Percentiles rank a stretch among this genome's conserved stretches.
phyloP scores from a whole-genome alignment of 1,140 invertebrate species.

The Whitmania pigra region DNA sequence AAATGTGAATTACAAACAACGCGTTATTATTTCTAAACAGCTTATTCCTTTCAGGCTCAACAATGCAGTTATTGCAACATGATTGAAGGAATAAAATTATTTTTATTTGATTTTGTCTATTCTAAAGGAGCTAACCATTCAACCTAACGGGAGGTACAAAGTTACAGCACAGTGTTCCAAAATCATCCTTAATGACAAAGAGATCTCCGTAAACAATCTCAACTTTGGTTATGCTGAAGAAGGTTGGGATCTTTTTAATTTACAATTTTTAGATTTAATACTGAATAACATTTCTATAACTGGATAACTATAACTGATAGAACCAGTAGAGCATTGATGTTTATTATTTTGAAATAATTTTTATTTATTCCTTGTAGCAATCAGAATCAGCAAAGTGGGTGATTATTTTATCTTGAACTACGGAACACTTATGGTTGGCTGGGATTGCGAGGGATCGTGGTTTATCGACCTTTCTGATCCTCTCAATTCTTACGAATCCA shows the following conservation, averaged over 20 bases:
- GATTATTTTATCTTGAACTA: constrained; percentile 9
- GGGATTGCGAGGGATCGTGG: constrained; percentile 14
- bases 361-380: constrained; percentile 7
- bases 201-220: neutral
- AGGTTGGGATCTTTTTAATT: neutral
- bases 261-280: neutral
- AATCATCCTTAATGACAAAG: neutral
- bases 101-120: too few relatives aligned
- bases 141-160: neutral
- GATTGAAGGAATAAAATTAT: too few relatives aligned
- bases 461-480: constrained; percentile 12
- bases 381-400: neutral
- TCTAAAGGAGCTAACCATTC: constrained; percentile 5
- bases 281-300: neutral
- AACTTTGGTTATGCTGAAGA: constrained; percentile 10
- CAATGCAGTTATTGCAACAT: too few relatives aligned
- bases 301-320: neutral
- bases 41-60: too few relatives aligned
- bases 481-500: neutral
- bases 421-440: constrained; percentile 10
- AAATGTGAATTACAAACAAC: too few relatives aligned
- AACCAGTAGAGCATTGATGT: neutral
- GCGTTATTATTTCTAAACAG: too few relatives aligned
- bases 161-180: neutral
- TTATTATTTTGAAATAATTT: neutral